Evolutionary conservation across 2,797 vertebrate genomes (phyloP).

Genomic region (Emydoidea blandingii): DNA sequence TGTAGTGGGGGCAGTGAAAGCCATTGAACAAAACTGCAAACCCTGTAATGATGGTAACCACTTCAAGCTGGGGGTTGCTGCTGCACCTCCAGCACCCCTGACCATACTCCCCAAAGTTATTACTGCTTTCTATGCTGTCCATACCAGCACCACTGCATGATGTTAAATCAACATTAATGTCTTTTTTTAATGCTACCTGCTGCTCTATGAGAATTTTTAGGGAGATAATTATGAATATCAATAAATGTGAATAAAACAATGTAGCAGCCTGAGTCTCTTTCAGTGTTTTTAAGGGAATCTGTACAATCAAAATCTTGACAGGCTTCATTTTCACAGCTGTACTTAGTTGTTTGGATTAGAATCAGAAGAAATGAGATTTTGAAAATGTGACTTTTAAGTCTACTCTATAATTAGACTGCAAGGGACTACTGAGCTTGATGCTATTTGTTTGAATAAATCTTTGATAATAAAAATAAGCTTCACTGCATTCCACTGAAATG

Average conservation of each 20-base stretch:
- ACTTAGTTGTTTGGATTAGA: constrained; percentile 64
- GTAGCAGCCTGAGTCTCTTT: constrained; percentile 14
- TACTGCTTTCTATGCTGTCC: not conserved
- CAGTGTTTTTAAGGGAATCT: constrained; percentile 19
- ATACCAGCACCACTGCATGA: not conserved
- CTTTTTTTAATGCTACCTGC: not conserved
- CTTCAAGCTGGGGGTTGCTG: not conserved
- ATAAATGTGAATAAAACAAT: constrained; percentile 38
- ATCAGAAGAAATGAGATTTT: constrained; percentile 63
- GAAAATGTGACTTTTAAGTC: not conserved
- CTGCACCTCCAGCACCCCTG: not conserved
- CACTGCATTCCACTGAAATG: not conserved
- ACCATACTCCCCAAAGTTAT: accelerated
- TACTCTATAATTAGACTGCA: constrained; percentile 42
- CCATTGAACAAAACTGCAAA: not conserved
- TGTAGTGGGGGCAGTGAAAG: not conserved
- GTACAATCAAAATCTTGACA: not conserved
- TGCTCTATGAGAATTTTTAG: not conserved
- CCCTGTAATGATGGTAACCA: not conserved
- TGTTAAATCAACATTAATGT: not conserved
- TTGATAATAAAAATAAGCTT: not conserved
- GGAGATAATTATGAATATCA: not conserved
- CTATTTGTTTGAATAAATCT: not conserved
- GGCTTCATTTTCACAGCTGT: constrained; percentile 75
- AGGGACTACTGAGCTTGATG: constrained; percentile 16